Evolutionary conservation across 1,140 invertebrate species (phyloP).

Genomic region (Cyclina sinensis): DNA sequence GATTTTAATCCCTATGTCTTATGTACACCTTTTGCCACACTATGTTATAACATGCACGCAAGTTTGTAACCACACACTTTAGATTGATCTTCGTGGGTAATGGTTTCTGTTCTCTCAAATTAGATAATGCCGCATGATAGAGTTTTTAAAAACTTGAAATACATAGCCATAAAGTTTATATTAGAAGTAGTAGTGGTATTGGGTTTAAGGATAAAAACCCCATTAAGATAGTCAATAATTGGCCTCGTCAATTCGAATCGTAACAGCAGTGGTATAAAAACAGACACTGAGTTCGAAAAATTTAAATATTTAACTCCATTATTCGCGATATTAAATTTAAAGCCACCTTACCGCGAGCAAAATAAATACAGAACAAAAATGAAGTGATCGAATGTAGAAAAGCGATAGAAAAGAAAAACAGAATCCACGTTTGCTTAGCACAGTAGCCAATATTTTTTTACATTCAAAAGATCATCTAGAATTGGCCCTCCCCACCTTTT

Average conservation of each 20-base stretch:
- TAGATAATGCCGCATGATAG: not conserved
- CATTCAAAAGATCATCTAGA: too few relatives aligned
- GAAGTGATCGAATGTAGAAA: too few relatives aligned
- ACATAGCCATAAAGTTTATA: not conserved
- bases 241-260: not conserved
- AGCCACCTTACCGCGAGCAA: too few relatives aligned
- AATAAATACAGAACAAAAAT: too few relatives aligned
- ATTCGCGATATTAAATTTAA: too few relatives aligned
- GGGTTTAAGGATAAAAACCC: not conserved
- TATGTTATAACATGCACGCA: not conserved
- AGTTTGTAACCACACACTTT: not conserved
- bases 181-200: slow-evolving; percentile 3
- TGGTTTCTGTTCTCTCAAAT: not conserved
- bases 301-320: not conserved
- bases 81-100: not conserved
- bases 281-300: not conserved
- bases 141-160: slow-evolving; percentile 10
- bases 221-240: not conserved
- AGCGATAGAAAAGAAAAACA: too few relatives aligned
- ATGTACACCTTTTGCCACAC: not conserved
- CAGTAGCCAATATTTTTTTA: too few relatives aligned
- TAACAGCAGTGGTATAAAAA: not conserved
- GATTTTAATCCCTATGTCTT: not conserved
- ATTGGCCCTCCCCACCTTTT: too few relatives aligned
- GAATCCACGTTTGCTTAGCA: too few relatives aligned